Percentiles rank a stretch among this genome's conserved stretches.
phyloP scores from a whole-genome alignment of 2,797 vertebrate genomes.

The Thunnus albacares region DNA sequence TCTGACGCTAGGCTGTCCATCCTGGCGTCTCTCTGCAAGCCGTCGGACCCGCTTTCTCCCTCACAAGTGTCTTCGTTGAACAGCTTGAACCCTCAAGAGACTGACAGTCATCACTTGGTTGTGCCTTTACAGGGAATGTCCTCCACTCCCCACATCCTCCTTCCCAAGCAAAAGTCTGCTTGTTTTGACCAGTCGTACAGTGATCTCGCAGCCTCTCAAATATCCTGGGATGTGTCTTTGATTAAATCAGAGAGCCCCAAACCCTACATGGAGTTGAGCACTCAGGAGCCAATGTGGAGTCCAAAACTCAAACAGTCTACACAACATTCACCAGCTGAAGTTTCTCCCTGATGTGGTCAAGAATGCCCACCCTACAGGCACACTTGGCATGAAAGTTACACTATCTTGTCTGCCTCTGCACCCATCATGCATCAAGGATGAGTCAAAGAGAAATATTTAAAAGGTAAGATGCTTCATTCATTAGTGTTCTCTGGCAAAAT shows the following conservation, averaged over 20 bases:
- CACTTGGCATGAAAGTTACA: no score
- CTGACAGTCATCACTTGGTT: slow-evolving; percentile 21
- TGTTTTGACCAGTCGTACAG: slow-evolving; percentile 60
- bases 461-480: background rate
- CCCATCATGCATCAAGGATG: background rate
- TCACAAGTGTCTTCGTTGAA: slow-evolving; percentile 30
- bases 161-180: slow-evolving; percentile 60
- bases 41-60: slow-evolving; percentile 61
- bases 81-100: slow-evolving; percentile 46
- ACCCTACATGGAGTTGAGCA: slow-evolving; percentile 69
- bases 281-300: slow-evolving; percentile 76
- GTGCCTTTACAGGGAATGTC: slow-evolving; percentile 74
- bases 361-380: background rate
- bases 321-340: slow-evolving; percentile 51
- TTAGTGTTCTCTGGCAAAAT: background rate
- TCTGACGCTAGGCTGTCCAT: slow-evolving; percentile 47
- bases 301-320: slow-evolving; percentile 62
- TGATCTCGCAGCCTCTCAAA: slow-evolving; percentile 71
- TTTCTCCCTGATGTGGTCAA: slow-evolving; percentile 51
- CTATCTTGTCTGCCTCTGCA: background rate
- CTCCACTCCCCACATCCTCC: slow-evolving; percentile 83
- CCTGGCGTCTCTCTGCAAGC: slow-evolving; percentile 46
- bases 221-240: slow-evolving; percentile 87
- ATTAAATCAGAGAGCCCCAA: slow-evolving; percentile 80
- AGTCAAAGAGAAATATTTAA: background rate